Evolutionary conservation across 2,113 vertebrate species (phyloP).

Genomic region (Gyps fulvus): DNA sequence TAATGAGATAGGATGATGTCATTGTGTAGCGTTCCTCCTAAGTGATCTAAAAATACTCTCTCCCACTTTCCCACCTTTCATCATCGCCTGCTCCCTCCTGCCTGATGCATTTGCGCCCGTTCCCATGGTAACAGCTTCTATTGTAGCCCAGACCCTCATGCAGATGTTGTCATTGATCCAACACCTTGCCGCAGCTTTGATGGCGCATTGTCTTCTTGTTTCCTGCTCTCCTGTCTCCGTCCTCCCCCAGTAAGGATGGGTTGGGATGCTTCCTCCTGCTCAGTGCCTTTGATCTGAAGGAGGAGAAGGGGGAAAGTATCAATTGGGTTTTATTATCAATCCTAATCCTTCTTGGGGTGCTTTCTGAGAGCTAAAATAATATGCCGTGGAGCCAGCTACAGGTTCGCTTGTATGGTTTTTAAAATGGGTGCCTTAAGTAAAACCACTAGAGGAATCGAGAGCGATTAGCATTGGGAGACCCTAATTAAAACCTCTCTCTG

Average conservation of each 20-base stretch:
- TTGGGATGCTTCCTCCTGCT: background rate
- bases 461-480: background rate
- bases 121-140: constrained; percentile 75
- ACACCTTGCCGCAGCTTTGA: constrained; percentile 68
- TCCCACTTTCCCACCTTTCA: constrained; percentile 61
- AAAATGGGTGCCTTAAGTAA: background rate
- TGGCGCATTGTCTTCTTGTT: constrained; percentile 45
- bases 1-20: constrained; percentile 59
- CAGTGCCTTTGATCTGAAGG: background rate
- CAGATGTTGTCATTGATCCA: constrained; percentile 65
- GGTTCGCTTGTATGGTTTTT: background rate
- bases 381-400: background rate
- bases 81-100: constrained; percentile 32
- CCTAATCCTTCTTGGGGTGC: constrained; percentile 13
- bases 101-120: constrained; percentile 62
- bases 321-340: background rate
- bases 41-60: constrained; percentile 62
- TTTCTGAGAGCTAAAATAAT: background rate
- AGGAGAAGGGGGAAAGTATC: background rate
- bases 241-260: background rate
- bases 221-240: constrained; percentile 21
- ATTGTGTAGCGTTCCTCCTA: constrained; percentile 23
- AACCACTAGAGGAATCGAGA: background rate
- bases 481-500: background rate
- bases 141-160: constrained; percentile 67